Evolutionary conservation across 1,140 invertebrate species (phyloP).

Genomic region (Philotrypesis tridentata): DNA sequence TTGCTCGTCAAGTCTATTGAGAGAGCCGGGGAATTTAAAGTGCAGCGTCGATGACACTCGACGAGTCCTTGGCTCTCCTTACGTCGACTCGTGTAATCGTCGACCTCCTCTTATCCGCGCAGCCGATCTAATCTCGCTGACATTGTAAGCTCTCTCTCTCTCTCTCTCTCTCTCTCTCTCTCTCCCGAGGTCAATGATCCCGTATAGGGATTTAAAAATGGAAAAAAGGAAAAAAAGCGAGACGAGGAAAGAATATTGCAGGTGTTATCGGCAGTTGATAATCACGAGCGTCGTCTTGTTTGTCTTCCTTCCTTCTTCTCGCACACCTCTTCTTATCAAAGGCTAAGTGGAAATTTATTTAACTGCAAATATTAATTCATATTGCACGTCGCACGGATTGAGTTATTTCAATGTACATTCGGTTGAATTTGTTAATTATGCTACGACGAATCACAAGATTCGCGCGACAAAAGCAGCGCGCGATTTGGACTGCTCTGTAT

Average conservation of each 20-base stretch:
- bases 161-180: too few species aligned
- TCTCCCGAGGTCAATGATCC: conserved; percentile 39
- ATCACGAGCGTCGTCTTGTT: neutral
- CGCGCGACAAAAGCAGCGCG: neutral
- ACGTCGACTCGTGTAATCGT: conserved; percentile 11
- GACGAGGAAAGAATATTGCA: neutral
- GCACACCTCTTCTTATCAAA: neutral
- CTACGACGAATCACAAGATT: too few species aligned
- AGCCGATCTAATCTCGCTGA: conserved; percentile 60
- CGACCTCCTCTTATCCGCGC: conserved; percentile 21
- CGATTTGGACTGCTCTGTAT: too few species aligned
- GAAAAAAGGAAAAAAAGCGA: neutral
- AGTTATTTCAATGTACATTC: too few species aligned
- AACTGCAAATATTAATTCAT: too few species aligned
- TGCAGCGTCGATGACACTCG: conserved; percentile 39
- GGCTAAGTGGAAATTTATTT: neutral
- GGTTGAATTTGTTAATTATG: too few species aligned
- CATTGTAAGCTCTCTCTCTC: conserved; percentile 54
- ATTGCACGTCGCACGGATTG: too few species aligned
- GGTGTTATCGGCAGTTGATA: neutral
- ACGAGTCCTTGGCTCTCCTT: conserved; percentile 23
- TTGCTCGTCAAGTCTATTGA: neutral
- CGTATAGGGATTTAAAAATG: conserved; percentile 8
- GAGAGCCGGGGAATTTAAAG: conserved; percentile 23
- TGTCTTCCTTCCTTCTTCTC: neutral